phyloP scores from a whole-genome alignment of 2,888 invertebrate species.

The Megaustenia siamemsis region DNA sequence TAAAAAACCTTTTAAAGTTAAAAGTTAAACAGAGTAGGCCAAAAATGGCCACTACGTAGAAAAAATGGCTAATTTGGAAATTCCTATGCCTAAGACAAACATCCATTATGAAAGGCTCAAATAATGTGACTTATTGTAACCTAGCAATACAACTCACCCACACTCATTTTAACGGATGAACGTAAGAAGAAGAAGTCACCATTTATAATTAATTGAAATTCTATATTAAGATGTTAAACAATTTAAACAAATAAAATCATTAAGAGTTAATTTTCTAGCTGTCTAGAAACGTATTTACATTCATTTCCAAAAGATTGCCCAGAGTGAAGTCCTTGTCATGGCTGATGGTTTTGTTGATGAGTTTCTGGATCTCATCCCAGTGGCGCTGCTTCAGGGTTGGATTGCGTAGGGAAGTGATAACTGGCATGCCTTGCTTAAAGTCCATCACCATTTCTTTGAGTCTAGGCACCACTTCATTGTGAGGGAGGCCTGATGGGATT shows the following conservation, averaged over 20 bases:
- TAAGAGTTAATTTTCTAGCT: not conserved
- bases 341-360: conserved; percentile 77
- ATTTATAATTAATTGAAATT: too few relatives aligned
- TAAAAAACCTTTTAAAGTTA: too few relatives aligned
- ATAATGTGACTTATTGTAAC: too few relatives aligned
- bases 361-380: conserved; percentile 78
- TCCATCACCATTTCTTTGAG: conserved; percentile 78
- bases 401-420: conserved; percentile 79
- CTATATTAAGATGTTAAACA: too few relatives aligned
- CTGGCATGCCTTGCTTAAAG: conserved; percentile 80
- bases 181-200: too few relatives aligned
- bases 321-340: conserved; percentile 78
- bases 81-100: too few relatives aligned
- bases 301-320: conserved; percentile 79
- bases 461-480: conserved; percentile 78
- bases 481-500: conserved; percentile 74
- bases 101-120: too few relatives aligned
- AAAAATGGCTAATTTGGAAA: too few relatives aligned
- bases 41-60: too few relatives aligned
- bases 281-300: conserved; percentile 66
- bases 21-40: too few relatives aligned
- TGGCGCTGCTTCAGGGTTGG: conserved; percentile 78
- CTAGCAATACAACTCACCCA: too few relatives aligned
- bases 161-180: too few relatives aligned
- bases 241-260: not conserved